Evolutionary conservation across 2,113 vertebrate genomes (phyloP).

Genomic region (Oxygymnocypris stewartii): DNA sequence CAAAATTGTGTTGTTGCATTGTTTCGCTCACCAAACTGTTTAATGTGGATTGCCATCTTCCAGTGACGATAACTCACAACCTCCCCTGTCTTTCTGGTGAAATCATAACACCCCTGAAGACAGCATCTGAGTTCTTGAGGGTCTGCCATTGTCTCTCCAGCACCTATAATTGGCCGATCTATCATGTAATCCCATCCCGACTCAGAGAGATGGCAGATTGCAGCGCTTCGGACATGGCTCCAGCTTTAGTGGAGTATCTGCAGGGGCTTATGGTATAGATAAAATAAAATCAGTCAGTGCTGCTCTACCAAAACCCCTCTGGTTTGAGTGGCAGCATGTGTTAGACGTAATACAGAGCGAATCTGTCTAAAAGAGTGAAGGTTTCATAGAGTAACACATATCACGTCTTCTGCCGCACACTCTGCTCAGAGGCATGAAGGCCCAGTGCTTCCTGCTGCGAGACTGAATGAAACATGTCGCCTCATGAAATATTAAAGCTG

Average conservation of each 20-base stretch:
- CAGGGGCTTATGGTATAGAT: conserved; percentile 40
- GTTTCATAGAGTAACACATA: conserved; percentile 23
- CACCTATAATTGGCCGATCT: conserved; percentile 29
- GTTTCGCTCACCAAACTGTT: not conserved
- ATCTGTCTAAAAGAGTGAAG: conserved; percentile 36
- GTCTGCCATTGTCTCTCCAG: conserved; percentile 14
- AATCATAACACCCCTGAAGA: not conserved
- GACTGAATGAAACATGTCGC: conserved; percentile 40
- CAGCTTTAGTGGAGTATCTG: conserved; percentile 26
- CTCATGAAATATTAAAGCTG: conserved; percentile 47
- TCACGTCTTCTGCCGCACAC: conserved; percentile 28
- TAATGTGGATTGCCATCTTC: not conserved
- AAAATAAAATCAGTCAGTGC: conserved; percentile 37
- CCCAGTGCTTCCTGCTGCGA: conserved; percentile 28
- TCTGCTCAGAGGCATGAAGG: conserved; percentile 42
- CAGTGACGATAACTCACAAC: not conserved
- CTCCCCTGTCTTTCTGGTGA: not conserved
- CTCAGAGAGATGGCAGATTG: not conserved
- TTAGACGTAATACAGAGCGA: conserved; percentile 22
- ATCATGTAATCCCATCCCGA: conserved; percentile 27
- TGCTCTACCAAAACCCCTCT: conserved; percentile 33
- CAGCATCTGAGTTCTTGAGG: not conserved
- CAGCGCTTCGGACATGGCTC: not conserved
- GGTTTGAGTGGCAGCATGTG: conserved; percentile 44
- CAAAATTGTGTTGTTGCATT: not conserved